Evolutionary conservation across 1,140 invertebrate species (phyloP).

Genomic region (Dendroctonus valens): DNA sequence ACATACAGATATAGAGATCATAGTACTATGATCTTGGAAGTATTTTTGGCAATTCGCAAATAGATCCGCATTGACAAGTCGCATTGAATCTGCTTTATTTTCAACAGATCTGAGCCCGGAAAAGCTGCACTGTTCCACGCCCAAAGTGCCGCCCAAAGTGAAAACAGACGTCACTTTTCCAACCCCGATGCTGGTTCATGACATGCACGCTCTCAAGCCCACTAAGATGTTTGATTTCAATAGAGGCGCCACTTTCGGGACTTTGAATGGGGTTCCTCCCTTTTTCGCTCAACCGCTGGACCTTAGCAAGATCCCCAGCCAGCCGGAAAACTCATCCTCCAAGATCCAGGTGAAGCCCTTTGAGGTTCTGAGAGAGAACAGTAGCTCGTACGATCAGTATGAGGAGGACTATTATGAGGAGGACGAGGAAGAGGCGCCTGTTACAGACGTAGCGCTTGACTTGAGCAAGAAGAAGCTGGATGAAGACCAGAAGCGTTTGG

Average conservation of each 20-base stretch:
- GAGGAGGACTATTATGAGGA: slow-evolving; percentile 46
- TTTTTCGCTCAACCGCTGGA: slow-evolving; percentile 36
- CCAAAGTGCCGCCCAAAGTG: slow-evolving; percentile 31
- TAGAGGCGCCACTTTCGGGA: too few relatives aligned
- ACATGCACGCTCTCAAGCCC: slow-evolving; percentile 35
- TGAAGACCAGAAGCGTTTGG: slow-evolving; percentile 29
- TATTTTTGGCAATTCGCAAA: too few relatives aligned
- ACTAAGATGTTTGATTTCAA: slow-evolving; percentile 35
- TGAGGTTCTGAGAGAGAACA: slow-evolving; percentile 58
- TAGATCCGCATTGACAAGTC: too few relatives aligned
- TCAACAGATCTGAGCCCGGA: slow-evolving; percentile 37
- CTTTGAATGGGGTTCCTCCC: slow-evolving; percentile 8
- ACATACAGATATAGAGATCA: too few relatives aligned
- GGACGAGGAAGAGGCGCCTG: slow-evolving; percentile 58
- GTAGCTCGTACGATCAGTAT: slow-evolving; percentile 49
- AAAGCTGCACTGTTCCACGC: slow-evolving; percentile 43
- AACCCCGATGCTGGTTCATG: slow-evolving; percentile 33
- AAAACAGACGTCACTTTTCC: slow-evolving; percentile 29
- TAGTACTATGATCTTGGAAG: too few relatives aligned
- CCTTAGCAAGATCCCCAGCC: slow-evolving; percentile 27
- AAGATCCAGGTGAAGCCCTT: slow-evolving; percentile 64
- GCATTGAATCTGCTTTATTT: too few relatives aligned
- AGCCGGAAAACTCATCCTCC: slow-evolving; percentile 32
- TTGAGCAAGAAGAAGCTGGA: slow-evolving; percentile 72
- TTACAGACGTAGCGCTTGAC: slow-evolving; percentile 82